These are phyloP conservation scores for Ailurus styani DNA, from an alignment of 2,113 vertebrate species.

Conservation along the genomic window DNA sequence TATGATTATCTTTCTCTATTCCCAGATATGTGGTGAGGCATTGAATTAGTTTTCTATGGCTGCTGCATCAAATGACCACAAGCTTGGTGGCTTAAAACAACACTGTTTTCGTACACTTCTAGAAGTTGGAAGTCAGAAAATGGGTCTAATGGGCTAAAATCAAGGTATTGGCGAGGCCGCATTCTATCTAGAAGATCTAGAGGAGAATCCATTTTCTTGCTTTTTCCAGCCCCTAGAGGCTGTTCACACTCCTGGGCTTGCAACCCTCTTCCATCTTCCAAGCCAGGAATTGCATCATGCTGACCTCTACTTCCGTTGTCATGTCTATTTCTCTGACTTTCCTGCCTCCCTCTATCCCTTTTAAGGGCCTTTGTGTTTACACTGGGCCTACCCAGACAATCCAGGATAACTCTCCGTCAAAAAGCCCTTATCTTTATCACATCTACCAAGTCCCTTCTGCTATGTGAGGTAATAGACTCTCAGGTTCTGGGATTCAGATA, in stretches of 20 bases:
- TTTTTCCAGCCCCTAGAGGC: neutral
- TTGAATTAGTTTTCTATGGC: neutral
- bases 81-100: neutral
- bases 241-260: neutral
- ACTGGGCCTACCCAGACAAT: neutral
- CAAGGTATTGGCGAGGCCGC: neutral
- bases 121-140: neutral
- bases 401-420: neutral
- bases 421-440: neutral
- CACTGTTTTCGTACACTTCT: neutral
- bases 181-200: neutral
- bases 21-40: conserved; percentile 79
- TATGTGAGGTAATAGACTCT: neutral
- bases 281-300: neutral
- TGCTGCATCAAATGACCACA: neutral
- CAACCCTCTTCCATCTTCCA: neutral
- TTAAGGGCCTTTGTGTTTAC: neutral
- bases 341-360: neutral
- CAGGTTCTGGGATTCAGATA: neutral
- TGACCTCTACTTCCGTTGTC: neutral
- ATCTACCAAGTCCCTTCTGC: neutral
- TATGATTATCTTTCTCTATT: conserved; percentile 88
- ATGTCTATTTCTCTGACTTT: neutral
- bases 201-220: neutral
- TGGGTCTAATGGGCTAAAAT: neutral